These are phyloP conservation scores for Chydorus sphaericus DNA, from an alignment of 2,888 invertebrate species.

Conservation along the genomic window DNA sequence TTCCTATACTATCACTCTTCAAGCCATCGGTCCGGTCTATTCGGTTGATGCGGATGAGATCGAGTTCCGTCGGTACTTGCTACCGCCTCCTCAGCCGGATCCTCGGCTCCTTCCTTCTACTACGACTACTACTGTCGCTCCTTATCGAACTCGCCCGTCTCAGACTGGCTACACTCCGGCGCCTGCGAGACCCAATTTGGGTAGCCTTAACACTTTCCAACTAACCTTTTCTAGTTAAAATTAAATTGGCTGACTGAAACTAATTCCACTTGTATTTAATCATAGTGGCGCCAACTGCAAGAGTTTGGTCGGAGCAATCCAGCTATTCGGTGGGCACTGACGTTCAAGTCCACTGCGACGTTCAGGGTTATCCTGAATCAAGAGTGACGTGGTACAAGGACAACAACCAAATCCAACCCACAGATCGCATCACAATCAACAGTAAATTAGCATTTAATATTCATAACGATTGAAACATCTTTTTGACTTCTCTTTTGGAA, in stretches of 20 bases:
- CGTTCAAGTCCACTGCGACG: constrained; percentile 54
- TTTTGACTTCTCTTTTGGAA: neutral
- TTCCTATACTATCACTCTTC: constrained; percentile 56
- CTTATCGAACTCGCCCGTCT: constrained; percentile 10
- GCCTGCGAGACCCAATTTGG: constrained; percentile 3
- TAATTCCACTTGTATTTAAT: constrained; percentile 9
- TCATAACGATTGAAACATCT: neutral
- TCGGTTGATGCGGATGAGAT: constrained; percentile 40
- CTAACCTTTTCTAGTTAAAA: neutral
- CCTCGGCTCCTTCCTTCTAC: constrained; percentile 9
- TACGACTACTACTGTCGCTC: constrained; percentile 13
- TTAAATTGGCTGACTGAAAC: neutral
- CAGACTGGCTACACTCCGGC: neutral
- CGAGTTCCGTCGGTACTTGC: constrained; percentile 42
- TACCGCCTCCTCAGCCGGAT: constrained; percentile 34
- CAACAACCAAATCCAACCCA: constrained; percentile 38
- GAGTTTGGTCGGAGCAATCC: constrained; percentile 41
- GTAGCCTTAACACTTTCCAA: neutral
- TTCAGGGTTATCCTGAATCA: constrained; percentile 62
- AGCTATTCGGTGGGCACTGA: constrained; percentile 48
- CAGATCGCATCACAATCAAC: constrained; percentile 45
- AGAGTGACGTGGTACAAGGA: constrained; percentile 70
- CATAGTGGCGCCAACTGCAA: constrained; percentile 21
- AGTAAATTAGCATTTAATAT: constrained; percentile 33
- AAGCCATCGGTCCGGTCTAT: constrained; percentile 53